Percentiles rank a stretch among this genome's conserved stretches.
Conservation (phyloP, 2,888 invertebrate genomes). For the Drosophila monieri region DNA sequence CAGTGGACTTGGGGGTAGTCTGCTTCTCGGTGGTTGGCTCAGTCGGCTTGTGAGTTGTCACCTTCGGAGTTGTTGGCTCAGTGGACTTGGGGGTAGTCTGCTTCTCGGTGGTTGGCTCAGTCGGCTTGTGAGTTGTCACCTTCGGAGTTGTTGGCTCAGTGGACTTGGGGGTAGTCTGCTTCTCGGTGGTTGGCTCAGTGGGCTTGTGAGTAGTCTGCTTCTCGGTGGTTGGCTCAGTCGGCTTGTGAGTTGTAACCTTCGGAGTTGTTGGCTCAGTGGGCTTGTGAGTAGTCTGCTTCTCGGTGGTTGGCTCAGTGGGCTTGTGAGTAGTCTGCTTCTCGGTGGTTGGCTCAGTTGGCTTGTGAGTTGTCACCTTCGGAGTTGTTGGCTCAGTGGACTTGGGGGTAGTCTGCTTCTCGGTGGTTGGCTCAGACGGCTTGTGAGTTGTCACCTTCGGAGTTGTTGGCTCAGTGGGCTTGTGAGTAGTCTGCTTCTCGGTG, state of each 20-base stretch:
- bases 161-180: neutral
- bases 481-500: neutral
- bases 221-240: neutral
- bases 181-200: neutral
- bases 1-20: slow-evolving; percentile 4
- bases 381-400: slow-evolving; percentile 1
- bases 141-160: neutral
- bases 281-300: neutral
- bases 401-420: neutral
- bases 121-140: neutral
- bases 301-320: neutral
- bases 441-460: neutral
- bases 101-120: neutral
- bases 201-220: slow-evolving; percentile 2
- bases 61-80: no score
- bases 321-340: neutral
- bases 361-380: neutral
- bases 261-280: slow-evolving; percentile 2
- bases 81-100: slow-evolving; percentile 6
- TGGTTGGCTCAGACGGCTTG: slow-evolving; percentile 11
- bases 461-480: neutral
- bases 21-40: neutral
- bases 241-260: no score
- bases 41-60: neutral
- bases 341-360: slow-evolving; percentile 8